Base-by-base conservation (phyloP, 2,797 vertebrate genomes). In the Cetoscarus ocellatus region DNA sequence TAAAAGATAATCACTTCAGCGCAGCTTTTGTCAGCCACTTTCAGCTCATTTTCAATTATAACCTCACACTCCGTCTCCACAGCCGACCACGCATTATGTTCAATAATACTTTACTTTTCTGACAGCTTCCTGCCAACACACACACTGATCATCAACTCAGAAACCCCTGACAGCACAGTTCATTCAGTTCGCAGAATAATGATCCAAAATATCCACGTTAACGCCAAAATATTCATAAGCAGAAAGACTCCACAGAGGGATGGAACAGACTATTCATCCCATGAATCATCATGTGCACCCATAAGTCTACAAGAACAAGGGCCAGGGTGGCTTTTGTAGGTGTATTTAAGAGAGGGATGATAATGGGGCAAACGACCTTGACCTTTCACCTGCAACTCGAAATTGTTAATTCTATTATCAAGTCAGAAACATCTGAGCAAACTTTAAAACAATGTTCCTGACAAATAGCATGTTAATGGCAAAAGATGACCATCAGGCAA, bases 1-100 rank as follows among this genome's bases (percentile, higher is more conserved):
- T 88, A 92, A 92, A 92, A 92, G 82, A 89, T 91, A 89, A 92
- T 93, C 88, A 92, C 76, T 88, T 84, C 76, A 79, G 81, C 79
- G 50, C 62, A 65, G 89, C 83, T 86, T 89, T 91, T 90, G 87
- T 91, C 88, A 85, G 83, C 70, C 77, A 81, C 73, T 83, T 83
- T 86, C 68, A 83, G 83, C 84, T 90, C 79, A 88, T 88, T 91
- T 91, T 92, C 88, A 89, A 89, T 91, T 91, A 90, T 77, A 86
- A 66, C 70, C 77, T 13, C 57, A 43, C 50, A 43, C 75, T 72
- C 56, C 54, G 68, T 39, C 39, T 62, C 60, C 73, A 70, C 74
- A 62, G 77, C 80, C 75, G 38, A 68, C 79, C 80, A 88, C 77
- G 70, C 62, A 86, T 84, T 79, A 84, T 60, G 51, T 68, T 78